These are phyloP conservation scores for Chiroxiphia lanceolata DNA, from an alignment of 2,797 vertebrate species.

Conservation along the genomic window DNA sequence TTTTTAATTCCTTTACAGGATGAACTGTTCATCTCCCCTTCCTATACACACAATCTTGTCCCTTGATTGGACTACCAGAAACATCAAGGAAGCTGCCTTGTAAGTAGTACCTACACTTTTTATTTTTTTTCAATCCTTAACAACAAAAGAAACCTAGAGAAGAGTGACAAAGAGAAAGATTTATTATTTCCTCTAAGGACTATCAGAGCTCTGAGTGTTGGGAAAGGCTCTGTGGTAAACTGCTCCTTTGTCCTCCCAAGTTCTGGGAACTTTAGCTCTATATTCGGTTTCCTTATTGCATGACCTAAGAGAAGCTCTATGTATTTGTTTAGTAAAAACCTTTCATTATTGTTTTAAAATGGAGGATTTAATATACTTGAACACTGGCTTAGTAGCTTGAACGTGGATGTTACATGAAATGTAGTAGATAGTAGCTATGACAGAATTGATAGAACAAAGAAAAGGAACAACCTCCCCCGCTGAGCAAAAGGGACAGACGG, in stretches of 20 bases:
- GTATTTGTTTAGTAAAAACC: conserved; percentile 3
- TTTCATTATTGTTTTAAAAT: conserved; percentile 5
- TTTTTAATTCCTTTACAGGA: conserved; percentile 35
- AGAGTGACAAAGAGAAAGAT: conserved; percentile 16
- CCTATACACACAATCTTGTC: not conserved
- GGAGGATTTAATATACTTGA: not conserved
- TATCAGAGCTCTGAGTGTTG: not conserved
- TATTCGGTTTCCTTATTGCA: not conserved
- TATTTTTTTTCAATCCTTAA: not conserved
- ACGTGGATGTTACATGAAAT: not conserved
- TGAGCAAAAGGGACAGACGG: not conserved
- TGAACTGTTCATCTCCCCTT: conserved; percentile 21
- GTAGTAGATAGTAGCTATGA: not conserved
- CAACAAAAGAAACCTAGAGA: conserved; percentile 9
- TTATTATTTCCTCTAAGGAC: conserved; percentile 44
- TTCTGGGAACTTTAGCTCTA: conserved; percentile 16
- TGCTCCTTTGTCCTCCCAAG: conserved; percentile 28
- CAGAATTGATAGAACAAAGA: conserved; percentile 22
- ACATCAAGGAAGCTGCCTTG: conserved; percentile 27
- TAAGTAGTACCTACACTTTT: not conserved
- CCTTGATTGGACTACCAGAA: conserved; percentile 14
- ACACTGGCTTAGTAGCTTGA: not conserved
- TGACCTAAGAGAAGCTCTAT: not conserved
- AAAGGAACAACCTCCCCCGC: not conserved
- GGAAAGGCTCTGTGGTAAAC: conserved; percentile 14